Conservation (phyloP, 2,888 invertebrate species). For the Dasysyrphus tricinctus region DNA sequence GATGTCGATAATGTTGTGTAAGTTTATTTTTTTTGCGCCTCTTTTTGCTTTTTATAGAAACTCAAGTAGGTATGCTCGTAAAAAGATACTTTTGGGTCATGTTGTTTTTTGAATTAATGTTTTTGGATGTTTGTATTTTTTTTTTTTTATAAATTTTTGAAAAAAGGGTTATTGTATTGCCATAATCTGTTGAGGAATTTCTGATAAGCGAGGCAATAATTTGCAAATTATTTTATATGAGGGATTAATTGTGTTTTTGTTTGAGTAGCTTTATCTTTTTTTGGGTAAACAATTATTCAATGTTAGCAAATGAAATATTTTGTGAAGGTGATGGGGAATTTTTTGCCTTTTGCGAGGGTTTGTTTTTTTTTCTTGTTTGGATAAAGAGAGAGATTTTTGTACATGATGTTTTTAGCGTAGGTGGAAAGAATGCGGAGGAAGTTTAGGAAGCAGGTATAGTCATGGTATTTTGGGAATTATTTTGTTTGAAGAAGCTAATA, state of each 20-base stretch:
- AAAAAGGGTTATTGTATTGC: neutral
- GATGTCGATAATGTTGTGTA: conserved; percentile 70
- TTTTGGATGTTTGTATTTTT: neutral
- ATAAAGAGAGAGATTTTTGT: neutral
- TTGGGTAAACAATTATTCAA: conserved; percentile 57
- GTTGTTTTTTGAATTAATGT: neutral
- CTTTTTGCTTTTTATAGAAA: conserved; percentile 24
- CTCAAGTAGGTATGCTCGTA: neutral
- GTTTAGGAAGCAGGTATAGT: neutral
- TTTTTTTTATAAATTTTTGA: neutral
- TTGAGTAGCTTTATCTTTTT: conserved; percentile 44
- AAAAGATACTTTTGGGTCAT: conserved; percentile 19
- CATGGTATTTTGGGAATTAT: neutral
- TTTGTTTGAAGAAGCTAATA: neutral
- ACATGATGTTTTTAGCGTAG: neutral
- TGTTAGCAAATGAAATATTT: conserved; percentile 39
- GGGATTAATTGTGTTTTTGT: conserved; percentile 42
- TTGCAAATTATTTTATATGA: conserved; percentile 58
- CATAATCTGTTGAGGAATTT: neutral
- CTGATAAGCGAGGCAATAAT: conserved; percentile 43
- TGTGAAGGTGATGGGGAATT: conserved; percentile 32
- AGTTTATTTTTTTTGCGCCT: conserved; percentile 37
- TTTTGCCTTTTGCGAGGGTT: conserved; percentile 12
- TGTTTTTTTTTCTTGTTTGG: neutral
- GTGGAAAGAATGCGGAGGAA: neutral